Evolutionary conservation across 2,888 invertebrate species (phyloP).

Genomic region (Eupithecia vulgata): DNA sequence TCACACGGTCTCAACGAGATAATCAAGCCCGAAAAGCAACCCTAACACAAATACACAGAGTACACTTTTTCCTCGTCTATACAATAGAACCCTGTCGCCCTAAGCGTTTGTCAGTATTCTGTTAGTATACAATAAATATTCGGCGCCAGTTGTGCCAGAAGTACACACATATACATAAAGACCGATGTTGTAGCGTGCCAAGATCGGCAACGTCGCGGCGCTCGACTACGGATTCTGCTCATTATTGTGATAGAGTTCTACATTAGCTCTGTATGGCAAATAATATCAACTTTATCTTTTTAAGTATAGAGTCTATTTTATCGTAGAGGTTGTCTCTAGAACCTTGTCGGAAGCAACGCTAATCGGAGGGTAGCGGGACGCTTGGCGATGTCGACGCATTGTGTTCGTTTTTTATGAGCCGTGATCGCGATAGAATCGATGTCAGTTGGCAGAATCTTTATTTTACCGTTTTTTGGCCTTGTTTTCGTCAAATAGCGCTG

Average conservation of each 20-base stretch:
- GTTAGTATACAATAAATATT: constrained; percentile 84
- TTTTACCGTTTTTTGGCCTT: constrained; percentile 82
- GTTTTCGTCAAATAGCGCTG: constrained; percentile 54
- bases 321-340: constrained; percentile 30
- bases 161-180: constrained; percentile 81
- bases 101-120: constrained; percentile 77
- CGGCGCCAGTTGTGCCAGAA: constrained; percentile 83
- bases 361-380: constrained; percentile 79
- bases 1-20: constrained; percentile 58
- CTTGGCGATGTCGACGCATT: constrained; percentile 70
- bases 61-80: constrained; percentile 50
- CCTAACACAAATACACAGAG: constrained; percentile 58
- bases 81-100: constrained; percentile 75
- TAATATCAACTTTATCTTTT: constrained; percentile 43
- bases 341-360: constrained; percentile 57
- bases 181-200: constrained; percentile 71
- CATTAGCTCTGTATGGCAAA: constrained; percentile 18
- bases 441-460: constrained; percentile 84
- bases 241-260: constrained; percentile 62
- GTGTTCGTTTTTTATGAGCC: constrained; percentile 77
- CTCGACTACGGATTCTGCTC: constrained; percentile 73
- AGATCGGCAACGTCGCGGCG: constrained; percentile 79
- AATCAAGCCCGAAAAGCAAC: constrained; percentile 54
- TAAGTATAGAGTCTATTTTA: constrained; percentile 44
- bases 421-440: constrained; percentile 80